These are phyloP conservation scores for Brassicogethes aeneus DNA, from an alignment of 2,888 invertebrate species.

Conservation along the genomic window DNA sequence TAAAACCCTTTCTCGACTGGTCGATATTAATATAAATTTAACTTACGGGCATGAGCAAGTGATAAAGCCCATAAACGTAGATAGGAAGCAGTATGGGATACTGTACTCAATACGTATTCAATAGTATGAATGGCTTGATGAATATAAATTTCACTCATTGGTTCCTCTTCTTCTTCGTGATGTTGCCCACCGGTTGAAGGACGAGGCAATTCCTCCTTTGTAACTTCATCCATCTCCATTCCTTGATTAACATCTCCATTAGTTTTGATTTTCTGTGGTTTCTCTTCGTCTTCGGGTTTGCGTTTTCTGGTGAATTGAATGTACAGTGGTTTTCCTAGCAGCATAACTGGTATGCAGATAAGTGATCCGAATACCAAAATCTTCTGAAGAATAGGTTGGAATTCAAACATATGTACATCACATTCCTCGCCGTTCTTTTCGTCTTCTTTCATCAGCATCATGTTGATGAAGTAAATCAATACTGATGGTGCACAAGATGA, in stretches of 20 bases:
- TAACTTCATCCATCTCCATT: slow-evolving; percentile 49
- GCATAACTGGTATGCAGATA: slow-evolving; percentile 66
- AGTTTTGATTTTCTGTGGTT: slow-evolving; percentile 16
- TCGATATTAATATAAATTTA: slow-evolving; percentile 1
- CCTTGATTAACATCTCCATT: slow-evolving; percentile 61
- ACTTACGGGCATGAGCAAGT: slow-evolving; percentile 88
- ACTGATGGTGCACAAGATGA: slow-evolving; percentile 65
- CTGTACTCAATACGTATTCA: slow-evolving; percentile 90
- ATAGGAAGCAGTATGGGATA: slow-evolving; percentile 95
- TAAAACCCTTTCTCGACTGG: no score
- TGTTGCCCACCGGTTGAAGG: slow-evolving; percentile 40
- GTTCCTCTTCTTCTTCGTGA: slow-evolving; percentile 43
- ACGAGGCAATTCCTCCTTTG: slow-evolving; percentile 39
- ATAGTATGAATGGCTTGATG: slow-evolving; percentile 95
- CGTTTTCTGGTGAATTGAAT: background rate
- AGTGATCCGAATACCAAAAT: slow-evolving; percentile 55
- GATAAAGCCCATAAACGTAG: slow-evolving; percentile 94
- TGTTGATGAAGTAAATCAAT: slow-evolving; percentile 69
- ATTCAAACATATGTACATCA: slow-evolving; percentile 50
- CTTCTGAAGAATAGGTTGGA: slow-evolving; percentile 52
- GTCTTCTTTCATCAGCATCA: slow-evolving; percentile 53
- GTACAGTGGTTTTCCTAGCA: slow-evolving; percentile 60
- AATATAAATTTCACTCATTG: slow-evolving; percentile 83
- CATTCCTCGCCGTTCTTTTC: slow-evolving; percentile 38
- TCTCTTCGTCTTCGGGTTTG: background rate